Evolutionary conservation across 2,888 invertebrate species (phyloP).

Genomic region (Hydroisotoma schaefferi): DNA sequence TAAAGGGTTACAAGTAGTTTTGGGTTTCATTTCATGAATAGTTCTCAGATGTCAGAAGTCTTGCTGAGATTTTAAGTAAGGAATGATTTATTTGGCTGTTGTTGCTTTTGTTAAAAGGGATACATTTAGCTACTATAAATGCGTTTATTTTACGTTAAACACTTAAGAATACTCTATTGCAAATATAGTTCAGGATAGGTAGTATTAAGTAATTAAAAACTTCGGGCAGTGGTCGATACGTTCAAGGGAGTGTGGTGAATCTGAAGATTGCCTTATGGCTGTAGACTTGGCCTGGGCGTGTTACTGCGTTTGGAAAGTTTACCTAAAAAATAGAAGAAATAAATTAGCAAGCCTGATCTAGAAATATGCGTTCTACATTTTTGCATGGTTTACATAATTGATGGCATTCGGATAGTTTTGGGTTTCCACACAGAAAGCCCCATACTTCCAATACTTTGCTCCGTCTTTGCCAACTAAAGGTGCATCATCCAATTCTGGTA

Average conservation of each 20-base stretch:
- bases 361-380: neutral
- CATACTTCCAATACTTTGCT: slow-evolving; percentile 67
- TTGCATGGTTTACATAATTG: slow-evolving; percentile 53
- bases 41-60: slow-evolving; percentile 1
- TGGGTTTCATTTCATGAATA: neutral
- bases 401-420: slow-evolving; percentile 89
- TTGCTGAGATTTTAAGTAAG: too few relatives aligned
- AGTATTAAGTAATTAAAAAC: too few relatives aligned
- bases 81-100: neutral
- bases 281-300: slow-evolving; percentile 70
- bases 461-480: slow-evolving; percentile 67
- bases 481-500: slow-evolving; percentile 60
- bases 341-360: slow-evolving; percentile 6
- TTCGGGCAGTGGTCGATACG: too few relatives aligned
- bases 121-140: neutral
- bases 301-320: slow-evolving; percentile 69
- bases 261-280: slow-evolving; percentile 69
- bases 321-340: slow-evolving; percentile 57
- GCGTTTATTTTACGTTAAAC: neutral
- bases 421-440: slow-evolving; percentile 82
- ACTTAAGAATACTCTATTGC: neutral
- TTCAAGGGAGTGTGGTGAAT: slow-evolving; percentile 60
- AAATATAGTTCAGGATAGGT: neutral
- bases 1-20: too few relatives aligned
- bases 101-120: slow-evolving; percentile 1